Evolutionary conservation across 2,888 invertebrate species (phyloP).

Genomic region (Scaptomyza tumidula): DNA sequence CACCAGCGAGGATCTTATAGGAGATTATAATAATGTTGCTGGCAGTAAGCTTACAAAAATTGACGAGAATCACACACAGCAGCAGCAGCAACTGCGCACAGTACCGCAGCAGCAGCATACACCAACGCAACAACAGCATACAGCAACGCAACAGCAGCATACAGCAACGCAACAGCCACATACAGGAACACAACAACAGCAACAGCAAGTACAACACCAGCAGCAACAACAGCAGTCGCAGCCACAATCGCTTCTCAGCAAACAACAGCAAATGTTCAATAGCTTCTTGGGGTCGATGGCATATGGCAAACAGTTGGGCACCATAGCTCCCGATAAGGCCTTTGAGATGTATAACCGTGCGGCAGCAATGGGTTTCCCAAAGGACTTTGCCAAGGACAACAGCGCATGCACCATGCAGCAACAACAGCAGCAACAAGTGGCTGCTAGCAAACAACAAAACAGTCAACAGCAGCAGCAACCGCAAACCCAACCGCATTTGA

Average conservation of each 20-base stretch:
- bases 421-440: slow-evolving; percentile 53
- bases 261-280: slow-evolving; percentile 83
- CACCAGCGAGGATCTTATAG: slow-evolving; percentile 68
- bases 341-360: slow-evolving; percentile 85
- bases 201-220: slow-evolving; percentile 27
- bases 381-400: slow-evolving; percentile 81
- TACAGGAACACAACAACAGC: slow-evolving; percentile 32
- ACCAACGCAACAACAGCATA: slow-evolving; percentile 40
- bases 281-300: slow-evolving; percentile 83
- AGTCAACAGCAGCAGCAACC: slow-evolving; percentile 56
- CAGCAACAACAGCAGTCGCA: slow-evolving; percentile 51
- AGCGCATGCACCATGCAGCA: slow-evolving; percentile 67
- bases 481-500: slow-evolving; percentile 67
- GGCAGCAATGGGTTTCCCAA: slow-evolving; percentile 83
- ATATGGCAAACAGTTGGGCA: slow-evolving; percentile 81
- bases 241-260: slow-evolving; percentile 64
- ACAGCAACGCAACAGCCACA: slow-evolving; percentile 26
- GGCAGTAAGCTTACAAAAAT: slow-evolving; percentile 73
- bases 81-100: slow-evolving; percentile 46
- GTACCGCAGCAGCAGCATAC: slow-evolving; percentile 41
- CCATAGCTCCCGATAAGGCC: slow-evolving; percentile 83
- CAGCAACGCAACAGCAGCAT: slow-evolving; percentile 29
- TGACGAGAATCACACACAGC: slow-evolving; percentile 59
- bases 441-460: slow-evolving; percentile 47
- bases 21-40: slow-evolving; percentile 74